These are phyloP conservation scores for Listronotus bonariensis DNA, from an alignment of 1,140 invertebrate genomes.

Conservation along the genomic window DNA sequence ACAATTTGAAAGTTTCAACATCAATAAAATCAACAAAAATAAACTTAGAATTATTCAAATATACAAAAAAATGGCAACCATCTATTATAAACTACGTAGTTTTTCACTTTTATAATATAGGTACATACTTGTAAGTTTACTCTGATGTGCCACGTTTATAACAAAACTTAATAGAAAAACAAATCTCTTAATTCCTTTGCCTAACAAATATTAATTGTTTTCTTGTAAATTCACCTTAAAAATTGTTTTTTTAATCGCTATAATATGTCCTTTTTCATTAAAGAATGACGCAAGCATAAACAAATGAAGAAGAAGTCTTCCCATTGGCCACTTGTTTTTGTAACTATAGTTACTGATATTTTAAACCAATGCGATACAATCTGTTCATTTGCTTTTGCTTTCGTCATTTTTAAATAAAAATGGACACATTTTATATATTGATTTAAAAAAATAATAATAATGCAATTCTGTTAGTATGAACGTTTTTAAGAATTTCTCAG, in stretches of 20 bases:
- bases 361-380: too few species aligned
- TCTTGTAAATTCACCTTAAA: too few species aligned
- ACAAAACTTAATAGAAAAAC: conserved; percentile 7
- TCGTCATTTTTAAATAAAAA: too few species aligned
- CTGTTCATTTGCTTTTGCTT: too few species aligned
- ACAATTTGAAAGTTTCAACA: conserved; percentile 41
- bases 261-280: too few species aligned
- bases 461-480: too few species aligned
- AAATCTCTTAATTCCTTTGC: conserved; percentile 2
- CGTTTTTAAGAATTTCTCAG: too few species aligned
- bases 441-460: not conserved
- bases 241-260: too few species aligned
- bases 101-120: conserved; percentile 6
- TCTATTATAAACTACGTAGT: conserved; percentile 17
- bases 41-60: conserved; percentile 21
- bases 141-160: conserved; percentile 10
- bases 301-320: too few species aligned
- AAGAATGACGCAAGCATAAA: too few species aligned
- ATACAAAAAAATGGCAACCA: conserved; percentile 25
- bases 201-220: not conserved
- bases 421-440: not conserved
- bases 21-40: conserved; percentile 38
- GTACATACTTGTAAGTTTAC: conserved; percentile 14
- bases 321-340: too few species aligned
- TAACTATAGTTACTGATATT: too few species aligned